Percentiles rank a stretch among this genome's conserved stretches.
Conservation (phyloP, 2,797 vertebrate genomes). For the Acestrorhynchus altus region DNA sequence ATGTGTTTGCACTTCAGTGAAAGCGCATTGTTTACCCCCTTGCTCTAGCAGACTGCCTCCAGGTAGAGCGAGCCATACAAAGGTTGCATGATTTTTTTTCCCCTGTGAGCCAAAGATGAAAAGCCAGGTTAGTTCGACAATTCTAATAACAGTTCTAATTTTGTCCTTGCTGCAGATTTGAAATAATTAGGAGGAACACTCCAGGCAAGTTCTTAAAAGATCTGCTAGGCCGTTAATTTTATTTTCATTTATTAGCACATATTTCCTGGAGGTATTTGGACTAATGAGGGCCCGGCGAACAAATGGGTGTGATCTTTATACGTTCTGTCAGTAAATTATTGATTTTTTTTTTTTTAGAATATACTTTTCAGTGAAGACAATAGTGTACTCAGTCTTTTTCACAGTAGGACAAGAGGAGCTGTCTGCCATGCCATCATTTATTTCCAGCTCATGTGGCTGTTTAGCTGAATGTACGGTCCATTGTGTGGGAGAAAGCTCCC, state of each 20-base stretch:
- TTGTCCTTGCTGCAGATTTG: constrained; percentile 64
- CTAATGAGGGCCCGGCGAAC: constrained; percentile 75
- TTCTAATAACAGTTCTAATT: constrained; percentile 67
- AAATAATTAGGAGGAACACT: constrained; percentile 77
- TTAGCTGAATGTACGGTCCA: constrained; percentile 48
- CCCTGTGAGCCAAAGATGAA: constrained; percentile 54
- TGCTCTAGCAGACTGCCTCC: constrained; percentile 61
- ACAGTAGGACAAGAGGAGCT: constrained; percentile 67
- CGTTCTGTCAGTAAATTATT: constrained; percentile 74
- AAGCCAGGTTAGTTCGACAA: constrained; percentile 61
- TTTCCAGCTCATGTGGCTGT: constrained; percentile 52
- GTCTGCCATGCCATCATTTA: constrained; percentile 52
- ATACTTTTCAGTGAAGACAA: constrained; percentile 67
- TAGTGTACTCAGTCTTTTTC: constrained; percentile 60
- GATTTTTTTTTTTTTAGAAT: constrained; percentile 73
- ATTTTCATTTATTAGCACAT: constrained; percentile 80
- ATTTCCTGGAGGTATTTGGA: constrained; percentile 80
- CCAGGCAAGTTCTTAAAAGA: constrained; percentile 69
- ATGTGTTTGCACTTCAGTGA: constrained; percentile 67
- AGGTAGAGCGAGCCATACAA: constrained; percentile 69
- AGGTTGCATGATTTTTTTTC: constrained; percentile 61
- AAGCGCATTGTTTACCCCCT: constrained; percentile 61
- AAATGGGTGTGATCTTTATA: constrained; percentile 72
- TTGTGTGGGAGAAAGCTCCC: constrained; percentile 49
- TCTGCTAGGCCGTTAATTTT: constrained; percentile 73